phyloP scores from a whole-genome alignment of 1,140 invertebrate genomes.

The Drosophila serrata region DNA sequence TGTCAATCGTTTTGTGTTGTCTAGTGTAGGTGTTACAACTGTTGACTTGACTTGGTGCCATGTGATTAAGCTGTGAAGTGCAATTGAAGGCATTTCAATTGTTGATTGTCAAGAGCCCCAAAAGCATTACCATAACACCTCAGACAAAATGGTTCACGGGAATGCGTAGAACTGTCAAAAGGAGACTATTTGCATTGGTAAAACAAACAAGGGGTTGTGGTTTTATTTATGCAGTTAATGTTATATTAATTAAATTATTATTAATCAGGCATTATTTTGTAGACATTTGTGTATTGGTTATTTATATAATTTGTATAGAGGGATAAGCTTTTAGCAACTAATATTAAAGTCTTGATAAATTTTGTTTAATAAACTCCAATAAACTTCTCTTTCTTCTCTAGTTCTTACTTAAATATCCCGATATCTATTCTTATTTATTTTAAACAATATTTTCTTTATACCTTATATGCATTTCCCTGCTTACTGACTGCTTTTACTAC shows the following conservation, averaged over 20 bases:
- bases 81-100: slow-evolving; percentile 59
- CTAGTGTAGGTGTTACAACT: slow-evolving; percentile 66
- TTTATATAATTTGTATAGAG: background rate
- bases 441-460: background rate
- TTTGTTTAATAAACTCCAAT: background rate
- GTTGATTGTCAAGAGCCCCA: slow-evolving; percentile 55
- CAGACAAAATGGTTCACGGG: slow-evolving; percentile 26
- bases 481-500: background rate
- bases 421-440: background rate
- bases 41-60: slow-evolving; percentile 45
- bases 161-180: slow-evolving; percentile 27
- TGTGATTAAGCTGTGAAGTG: slow-evolving; percentile 73
- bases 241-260: background rate
- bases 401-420: background rate
- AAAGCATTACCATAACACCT: slow-evolving; percentile 44
- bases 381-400: too few relatives aligned
- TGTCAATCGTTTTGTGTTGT: slow-evolving; percentile 74
- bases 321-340: background rate
- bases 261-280: background rate
- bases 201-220: slow-evolving; percentile 10
- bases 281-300: background rate
- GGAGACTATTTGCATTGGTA: background rate
- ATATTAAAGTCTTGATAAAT: too few relatives aligned
- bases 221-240: background rate
- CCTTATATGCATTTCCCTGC: background rate